Conservation (phyloP, 2,113 vertebrate genomes). For the Malurus elegans region DNA sequence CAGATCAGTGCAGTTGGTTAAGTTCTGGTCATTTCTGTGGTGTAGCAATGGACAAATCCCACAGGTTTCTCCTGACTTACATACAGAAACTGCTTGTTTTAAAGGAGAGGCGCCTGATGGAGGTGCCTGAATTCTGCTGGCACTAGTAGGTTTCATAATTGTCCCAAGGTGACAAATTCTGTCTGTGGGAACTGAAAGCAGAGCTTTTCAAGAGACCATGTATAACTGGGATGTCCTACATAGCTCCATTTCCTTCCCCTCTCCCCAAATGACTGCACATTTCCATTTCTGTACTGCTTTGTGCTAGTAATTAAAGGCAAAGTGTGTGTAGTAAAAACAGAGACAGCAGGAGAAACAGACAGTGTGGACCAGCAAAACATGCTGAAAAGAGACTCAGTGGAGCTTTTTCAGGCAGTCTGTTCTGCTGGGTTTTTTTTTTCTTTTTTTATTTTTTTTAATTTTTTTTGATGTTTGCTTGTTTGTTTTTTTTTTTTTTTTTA, state of each 20-base stretch:
- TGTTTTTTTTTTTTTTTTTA: not conserved
- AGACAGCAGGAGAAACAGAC: not conserved
- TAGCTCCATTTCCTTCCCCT: not conserved
- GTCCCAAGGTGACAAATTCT: not conserved
- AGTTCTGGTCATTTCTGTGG: not conserved
- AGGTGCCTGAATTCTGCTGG: not conserved
- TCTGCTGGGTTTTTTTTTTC: fast-evolving
- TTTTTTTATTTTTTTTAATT: not conserved
- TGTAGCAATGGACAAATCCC: not conserved
- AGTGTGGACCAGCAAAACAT: not conserved
- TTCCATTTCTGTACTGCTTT: not conserved
- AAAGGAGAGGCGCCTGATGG: not conserved
- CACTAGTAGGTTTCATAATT: not conserved
- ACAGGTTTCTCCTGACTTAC: not conserved
- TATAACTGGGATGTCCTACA: not conserved
- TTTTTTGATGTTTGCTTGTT: not conserved
- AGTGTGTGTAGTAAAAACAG: not conserved
- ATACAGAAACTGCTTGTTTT: not conserved
- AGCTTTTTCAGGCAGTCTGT: not conserved
- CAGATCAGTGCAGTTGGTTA: not conserved
- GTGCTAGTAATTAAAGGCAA: not conserved
- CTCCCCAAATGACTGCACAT: not conserved
- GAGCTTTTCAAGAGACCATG: not conserved
- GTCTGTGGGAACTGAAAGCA: not conserved
- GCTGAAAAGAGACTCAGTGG: not conserved